These are phyloP conservation scores for Emesis castigata DNA, from an alignment of 2,888 invertebrate species.

Conservation along the genomic window DNA sequence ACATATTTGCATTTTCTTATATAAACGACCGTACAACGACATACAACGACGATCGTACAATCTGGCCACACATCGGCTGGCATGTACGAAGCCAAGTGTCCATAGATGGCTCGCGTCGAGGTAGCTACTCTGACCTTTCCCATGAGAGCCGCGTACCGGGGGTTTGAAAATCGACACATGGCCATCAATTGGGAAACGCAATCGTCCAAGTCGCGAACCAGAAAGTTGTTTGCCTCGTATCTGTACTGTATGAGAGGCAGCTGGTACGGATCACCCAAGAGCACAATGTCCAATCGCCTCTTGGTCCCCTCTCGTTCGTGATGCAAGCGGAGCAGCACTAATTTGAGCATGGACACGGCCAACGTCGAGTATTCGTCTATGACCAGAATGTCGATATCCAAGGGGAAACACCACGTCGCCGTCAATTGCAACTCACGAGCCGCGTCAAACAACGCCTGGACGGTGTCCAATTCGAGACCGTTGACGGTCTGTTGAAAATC, in stretches of 20 bases:
- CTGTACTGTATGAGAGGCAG: too few relatives aligned
- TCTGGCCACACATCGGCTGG: too few relatives aligned
- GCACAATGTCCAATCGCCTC: too few relatives aligned
- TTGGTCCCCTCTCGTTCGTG: neutral
- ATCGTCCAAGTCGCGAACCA: neutral
- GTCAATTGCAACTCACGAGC: neutral
- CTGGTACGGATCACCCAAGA: too few relatives aligned
- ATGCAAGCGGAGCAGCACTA: neutral
- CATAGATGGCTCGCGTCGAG: too few relatives aligned
- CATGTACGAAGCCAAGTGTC: too few relatives aligned
- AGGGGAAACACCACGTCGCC: neutral
- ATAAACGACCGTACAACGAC: too few relatives aligned
- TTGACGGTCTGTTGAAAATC: neutral
- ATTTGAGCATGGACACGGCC: neutral
- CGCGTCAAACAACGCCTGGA: neutral
- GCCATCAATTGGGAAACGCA: neutral
- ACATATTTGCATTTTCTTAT: slow-evolving; percentile 20
- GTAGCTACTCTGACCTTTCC: neutral
- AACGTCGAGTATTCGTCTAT: neutral
- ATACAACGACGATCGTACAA: too few relatives aligned
- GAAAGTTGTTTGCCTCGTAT: neutral
- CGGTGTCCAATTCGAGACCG: neutral
- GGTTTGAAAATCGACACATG: neutral
- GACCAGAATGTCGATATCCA: neutral
- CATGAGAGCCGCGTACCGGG: neutral